phyloP scores from a whole-genome alignment of 1,140 invertebrate species.

The Drosophila persimilis region DNA sequence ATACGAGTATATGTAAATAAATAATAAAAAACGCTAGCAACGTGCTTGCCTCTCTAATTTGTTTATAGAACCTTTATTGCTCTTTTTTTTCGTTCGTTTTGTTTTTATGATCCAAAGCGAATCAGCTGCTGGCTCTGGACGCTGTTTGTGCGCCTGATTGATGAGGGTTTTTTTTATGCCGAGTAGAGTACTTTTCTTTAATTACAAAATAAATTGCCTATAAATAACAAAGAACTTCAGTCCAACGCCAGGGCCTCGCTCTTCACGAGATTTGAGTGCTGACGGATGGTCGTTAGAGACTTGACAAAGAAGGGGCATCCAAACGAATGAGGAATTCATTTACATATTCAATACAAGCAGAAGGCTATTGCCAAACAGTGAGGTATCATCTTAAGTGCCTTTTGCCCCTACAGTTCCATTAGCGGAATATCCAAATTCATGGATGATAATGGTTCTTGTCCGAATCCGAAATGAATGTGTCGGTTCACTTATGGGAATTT shows the following conservation, averaged over 20 bases:
- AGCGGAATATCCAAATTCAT: too few relatives aligned
- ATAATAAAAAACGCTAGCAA: slow-evolving; percentile 28
- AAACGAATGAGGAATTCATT: too few relatives aligned
- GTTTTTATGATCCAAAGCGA: slow-evolving; percentile 41
- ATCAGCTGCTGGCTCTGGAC: slow-evolving; percentile 29
- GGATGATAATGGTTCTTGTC: too few relatives aligned
- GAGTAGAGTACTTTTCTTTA: slow-evolving; percentile 32
- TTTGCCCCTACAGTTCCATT: too few relatives aligned
- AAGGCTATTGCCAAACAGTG: too few relatives aligned
- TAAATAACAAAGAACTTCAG: slow-evolving; percentile 53
- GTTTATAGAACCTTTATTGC: slow-evolving; percentile 64
- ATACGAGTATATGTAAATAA: slow-evolving; percentile 35
- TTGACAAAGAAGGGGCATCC: too few relatives aligned
- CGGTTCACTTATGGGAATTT: too few relatives aligned
- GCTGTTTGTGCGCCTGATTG: slow-evolving; percentile 50
- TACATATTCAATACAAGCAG: too few relatives aligned
- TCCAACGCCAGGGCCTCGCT: slow-evolving; percentile 8
- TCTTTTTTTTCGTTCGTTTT: slow-evolving; percentile 11
- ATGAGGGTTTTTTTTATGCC: slow-evolving; percentile 42
- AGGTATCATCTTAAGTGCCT: too few relatives aligned
- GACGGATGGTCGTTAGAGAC: too few relatives aligned
- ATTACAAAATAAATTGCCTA: slow-evolving; percentile 66
- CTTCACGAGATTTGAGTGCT: too few relatives aligned
- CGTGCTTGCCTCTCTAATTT: slow-evolving; percentile 66
- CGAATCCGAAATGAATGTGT: too few relatives aligned